Evolutionary conservation across 2,113 vertebrate genomes (phyloP), one percentile per base, ranked within the genome.

Genomic region (Rhea americana): DNA sequence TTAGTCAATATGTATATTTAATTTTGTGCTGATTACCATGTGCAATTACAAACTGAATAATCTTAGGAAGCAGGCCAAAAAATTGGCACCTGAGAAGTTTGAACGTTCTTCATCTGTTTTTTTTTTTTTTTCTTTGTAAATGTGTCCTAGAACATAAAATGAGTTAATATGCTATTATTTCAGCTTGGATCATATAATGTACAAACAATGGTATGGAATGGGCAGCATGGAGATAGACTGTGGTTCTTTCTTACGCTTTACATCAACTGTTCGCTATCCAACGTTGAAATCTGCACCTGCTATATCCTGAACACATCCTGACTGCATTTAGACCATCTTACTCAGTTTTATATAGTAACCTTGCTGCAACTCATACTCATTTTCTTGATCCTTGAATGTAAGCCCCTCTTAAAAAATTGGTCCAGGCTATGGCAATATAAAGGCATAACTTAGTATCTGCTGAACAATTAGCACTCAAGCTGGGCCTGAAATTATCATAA

Each of bases 1-100:
- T 93, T 95, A 85, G 70, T 50, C 26, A 88, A 67, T 88, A 79
- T 50, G 82, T 37, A 78, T 91, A 85, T 94, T 87, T 94, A 94
- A 94, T 96, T 95, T 93, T 85, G 18, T 95, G 68, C 93, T 72
- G 67, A 89, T 89, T 89, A 80, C 53, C 39, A 67, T 90, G 35
- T 65, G n/a, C 61, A 96, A 58, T 96, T 94, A 89, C 41, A 61
- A 82, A 89, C 50, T 56, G 71, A 84, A 70, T 73, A 89, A 61
- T 88, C 72, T 90, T 58, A 85, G 58, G 55, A 95, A 95, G 68
- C 39, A 68, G 58, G 25, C 55, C 73, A 92, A 76, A 70, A 53
- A 39, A 43, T 30, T 82, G 75, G 56, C 65, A 87, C 51, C 87
- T 77, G 51, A 90, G 56, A 35, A 87, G 51, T 87, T 85, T 70